Percentiles rank a stretch among this genome's conserved stretches.
Evolutionary conservation across 2,113 vertebrate genomes (phyloP).

Genomic region (Nothoprocta pentlandii): DNA sequence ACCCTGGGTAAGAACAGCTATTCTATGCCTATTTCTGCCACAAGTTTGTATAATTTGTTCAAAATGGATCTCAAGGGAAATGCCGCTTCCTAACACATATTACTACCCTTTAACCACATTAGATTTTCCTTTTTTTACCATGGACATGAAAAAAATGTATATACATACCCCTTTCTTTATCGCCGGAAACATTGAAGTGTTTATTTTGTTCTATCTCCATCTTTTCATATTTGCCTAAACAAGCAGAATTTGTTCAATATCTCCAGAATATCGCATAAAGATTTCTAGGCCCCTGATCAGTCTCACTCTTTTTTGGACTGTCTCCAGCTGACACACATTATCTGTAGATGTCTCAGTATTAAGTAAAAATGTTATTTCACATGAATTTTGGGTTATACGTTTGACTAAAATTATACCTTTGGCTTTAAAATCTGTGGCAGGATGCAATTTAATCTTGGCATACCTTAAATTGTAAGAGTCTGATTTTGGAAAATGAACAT

Average conservation of each 20-base stretch:
- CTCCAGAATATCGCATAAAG: neutral
- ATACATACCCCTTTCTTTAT: neutral
- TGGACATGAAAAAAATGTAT: neutral
- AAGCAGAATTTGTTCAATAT: neutral
- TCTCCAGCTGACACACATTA: neutral
- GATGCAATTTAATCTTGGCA: neutral
- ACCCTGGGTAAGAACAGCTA: neutral
- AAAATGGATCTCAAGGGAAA: neutral
- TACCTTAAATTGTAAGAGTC: neutral
- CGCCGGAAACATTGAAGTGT: neutral
- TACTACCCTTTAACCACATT: neutral
- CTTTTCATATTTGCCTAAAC: neutral
- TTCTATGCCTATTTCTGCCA: neutral
- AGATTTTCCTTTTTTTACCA: neutral
- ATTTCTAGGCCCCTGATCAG: neutral
- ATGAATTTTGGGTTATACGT: neutral
- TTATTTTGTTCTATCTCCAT: neutral
- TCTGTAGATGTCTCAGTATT: neutral
- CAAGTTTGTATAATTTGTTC: neutral
- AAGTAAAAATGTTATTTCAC: neutral
- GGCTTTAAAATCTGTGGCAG: neutral
- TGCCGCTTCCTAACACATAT: neutral
- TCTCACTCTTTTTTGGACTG: neutral
- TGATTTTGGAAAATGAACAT: neutral
- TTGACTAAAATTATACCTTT: neutral